Evolutionary conservation across 2,113 vertebrate species (phyloP), one percentile per base, ranked within the genome.

Genomic region (Camelus bactrianus): DNA sequence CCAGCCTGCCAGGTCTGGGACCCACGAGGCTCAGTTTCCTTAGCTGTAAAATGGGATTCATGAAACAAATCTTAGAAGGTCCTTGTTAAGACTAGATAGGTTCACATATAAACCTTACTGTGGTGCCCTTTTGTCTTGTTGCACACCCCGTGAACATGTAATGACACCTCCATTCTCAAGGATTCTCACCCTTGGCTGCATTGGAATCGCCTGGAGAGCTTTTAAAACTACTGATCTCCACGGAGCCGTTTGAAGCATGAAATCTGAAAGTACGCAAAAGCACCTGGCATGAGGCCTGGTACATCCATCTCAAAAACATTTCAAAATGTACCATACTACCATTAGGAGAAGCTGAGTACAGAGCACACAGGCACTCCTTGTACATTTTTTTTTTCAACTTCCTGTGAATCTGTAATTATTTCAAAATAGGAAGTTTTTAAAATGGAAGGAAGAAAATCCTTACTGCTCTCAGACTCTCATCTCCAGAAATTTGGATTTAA

Each of bases 141-240:
- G 64, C 13, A 5, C 0, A 4, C 4, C 6, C 1, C 9, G 3
- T 2, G 65, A 35, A 6, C 28, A 14, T 6, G 2, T 22, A n/a
- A 69, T 5, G 52, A 70, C 16, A 38, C 26, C 6, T 28, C 0
- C 3, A 12, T 19, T 64, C 69, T 60, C 24, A 7, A 32, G 20
- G 5, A 19, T 32, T n/a, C 60, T 83, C 69, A 64, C 2, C 58
- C 64, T 76, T n/a, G 28, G 12, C 62, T 64, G 32, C 12, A 1
- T 22, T 67, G 58, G 72, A 88, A 60, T 80, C 3, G 3, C 87
- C 52, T n/a, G 62, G 35, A 42, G 56, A 80, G 28, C 60, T 16
- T 60, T 92, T 24, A 5, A 82, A 93, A 54, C 72, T 52, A 30
- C 12, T 22, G 10, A 20, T 58, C 6, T 58, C 38, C 38, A 42